A percentile compares a stretch with the other conserved stretches of the same genome.
These are phyloP conservation scores for Tineola bisselliella DNA, from an alignment of 2,888 invertebrate species.

Conservation along the genomic window DNA sequence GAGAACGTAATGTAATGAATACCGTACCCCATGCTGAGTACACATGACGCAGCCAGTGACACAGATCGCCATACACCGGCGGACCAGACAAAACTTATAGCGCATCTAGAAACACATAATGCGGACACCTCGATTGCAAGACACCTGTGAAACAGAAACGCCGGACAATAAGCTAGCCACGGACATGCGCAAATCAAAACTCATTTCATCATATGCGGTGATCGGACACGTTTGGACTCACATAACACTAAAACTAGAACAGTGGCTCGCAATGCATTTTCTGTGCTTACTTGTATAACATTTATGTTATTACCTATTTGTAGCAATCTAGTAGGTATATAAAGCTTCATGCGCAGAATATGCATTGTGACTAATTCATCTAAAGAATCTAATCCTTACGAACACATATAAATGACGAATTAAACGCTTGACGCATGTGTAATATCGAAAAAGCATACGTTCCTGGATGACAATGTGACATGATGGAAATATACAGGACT, in stretches of 20 bases:
- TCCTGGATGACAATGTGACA: background rate
- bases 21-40: conserved; percentile 16
- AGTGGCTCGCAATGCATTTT: conserved; percentile 57
- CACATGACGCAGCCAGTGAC: conserved; percentile 14
- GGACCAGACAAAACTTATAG: conserved; percentile 49
- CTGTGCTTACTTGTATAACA: conserved; percentile 26
- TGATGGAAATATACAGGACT: conserved; percentile 21
- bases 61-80: conserved; percentile 39
- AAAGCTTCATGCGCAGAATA: conserved; percentile 31
- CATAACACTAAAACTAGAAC: conserved; percentile 63
- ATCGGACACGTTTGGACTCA: conserved; percentile 42
- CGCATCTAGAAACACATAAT: conserved; percentile 38
- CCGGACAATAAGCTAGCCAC: conserved; percentile 59
- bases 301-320: background rate
- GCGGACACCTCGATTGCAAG: conserved; percentile 43
- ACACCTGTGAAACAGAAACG: conserved; percentile 53
- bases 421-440: background rate
- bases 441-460: conserved; percentile 13
- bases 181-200: conserved; percentile 63
- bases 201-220: conserved; percentile 65
- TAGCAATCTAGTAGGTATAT: background rate
- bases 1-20: conserved; percentile 2
- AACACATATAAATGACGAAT: conserved; percentile 11
- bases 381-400: background rate
- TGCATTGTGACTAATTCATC: conserved; percentile 33